Base-by-base conservation (phyloP, 2,797 vertebrate genomes). In the Sebastes reedi region DNA sequence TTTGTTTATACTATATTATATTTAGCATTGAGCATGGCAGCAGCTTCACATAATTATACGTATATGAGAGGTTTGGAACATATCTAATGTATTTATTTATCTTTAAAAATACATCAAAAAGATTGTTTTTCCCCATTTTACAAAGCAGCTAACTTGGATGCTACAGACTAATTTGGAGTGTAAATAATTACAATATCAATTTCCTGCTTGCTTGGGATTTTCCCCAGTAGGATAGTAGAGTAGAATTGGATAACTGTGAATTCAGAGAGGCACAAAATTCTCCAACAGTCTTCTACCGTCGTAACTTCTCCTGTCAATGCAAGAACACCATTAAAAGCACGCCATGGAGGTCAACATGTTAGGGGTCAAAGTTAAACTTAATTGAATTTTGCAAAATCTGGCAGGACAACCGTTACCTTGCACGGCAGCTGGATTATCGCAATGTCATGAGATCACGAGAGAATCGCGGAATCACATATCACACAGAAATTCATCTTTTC, bases 1-100 rank as follows among this genome's bases (percentile, higher is more conserved):
- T 75, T 67, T 73, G 10, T 75, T 65, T 34, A 29, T 75, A 34
- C 30, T 20, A 39, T 27, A 27, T 55, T 70, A 60, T 56, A 74
- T 75, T 77, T 64, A 52, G 46, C 54, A 69, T 7, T 2, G 18
- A 67, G 29, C 65, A 36, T 54, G 22, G 60, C 25, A 70, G 7
- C 66, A 65, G 52, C 60, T 60, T 77, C 4, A 64, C 67, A 25
- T 4, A 20, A 50, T 50, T 20, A 4, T 59, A 22, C 75, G 61
- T 69, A 66, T 22, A 55, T 61, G 46, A 30, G 22, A 73, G 27
- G 14, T 25, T 61, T 56, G 29, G 55, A 52, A 55, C 20, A 72
- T 36, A 25, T 30, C 18, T 30, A 24, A 34, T 77, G 25, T 46
- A 4, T 64, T 52, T 55, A 14, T 65, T 50, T 50, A 12, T 56